Evolutionary conservation across 2,888 invertebrate species (phyloP), one percentile per base, ranked within the genome.

Genomic region (Cryptops parisi): DNA sequence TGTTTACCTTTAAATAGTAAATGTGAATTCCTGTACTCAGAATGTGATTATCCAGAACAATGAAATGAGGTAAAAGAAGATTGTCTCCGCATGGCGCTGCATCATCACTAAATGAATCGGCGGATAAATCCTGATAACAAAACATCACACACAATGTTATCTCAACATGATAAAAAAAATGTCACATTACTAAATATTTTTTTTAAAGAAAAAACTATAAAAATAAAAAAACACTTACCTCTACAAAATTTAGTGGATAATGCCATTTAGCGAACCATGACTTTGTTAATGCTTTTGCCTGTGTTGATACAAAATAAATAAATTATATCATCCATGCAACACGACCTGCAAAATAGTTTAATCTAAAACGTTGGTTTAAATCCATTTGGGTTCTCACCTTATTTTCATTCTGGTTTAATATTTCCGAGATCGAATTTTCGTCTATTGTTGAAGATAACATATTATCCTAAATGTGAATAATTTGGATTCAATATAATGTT

Each of bases 41-140:
- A 40, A 53, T 47, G 33, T 53, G 41, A 27, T 53, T 47, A 38
- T 53, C 47, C 38, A 53, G 24, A 39, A 26, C 53, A 64, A 54
- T 65, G 65, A 54, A 66, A 65, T 54, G 58, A 62, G 27, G 64
- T 60, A 22, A 66, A 67, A 55, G 61, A 64, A 57, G 60, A 52
- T 65, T 64, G 3, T 66, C 61, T 50, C 64, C 57, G n/a, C 65
- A 62, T n/a, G 65, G 65, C 58, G 53, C 38, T 24, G 61, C 61
- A 38, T 59, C 53, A 19, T 63, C 61, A 26, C 62, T 59, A 39
- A 66, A 62, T 53, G 62, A 63, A 55, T 65, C 50, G 54, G 64
- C 65, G 17, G 64, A n/a, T n/a, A n/a, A 62, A 45, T 65, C 65
- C 64, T 65, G 3, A 46, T 24, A 6, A 47, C 21, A 17, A n/a